A percentile compares a stretch with the other conserved stretches of the same genome.
Evolutionary conservation across 2,797 vertebrate genomes (phyloP).

Genomic region (Clarias fuscus): DNA sequence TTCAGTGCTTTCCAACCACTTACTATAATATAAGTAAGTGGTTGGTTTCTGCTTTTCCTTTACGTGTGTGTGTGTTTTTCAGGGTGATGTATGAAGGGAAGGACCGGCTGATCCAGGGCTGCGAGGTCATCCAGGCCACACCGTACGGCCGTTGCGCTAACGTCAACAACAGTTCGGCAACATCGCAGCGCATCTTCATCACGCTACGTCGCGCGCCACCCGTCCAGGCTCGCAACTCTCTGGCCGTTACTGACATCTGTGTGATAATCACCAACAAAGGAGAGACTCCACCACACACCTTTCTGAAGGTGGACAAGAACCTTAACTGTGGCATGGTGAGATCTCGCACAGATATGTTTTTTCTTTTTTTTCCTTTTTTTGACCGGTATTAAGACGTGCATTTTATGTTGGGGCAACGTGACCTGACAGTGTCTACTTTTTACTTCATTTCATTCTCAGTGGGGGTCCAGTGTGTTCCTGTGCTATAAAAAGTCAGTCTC

Average conservation of each 20-base stretch:
- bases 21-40: not conserved
- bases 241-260: slow-evolving; percentile 96
- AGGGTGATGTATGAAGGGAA: slow-evolving; percentile 96
- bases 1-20: too few relatives aligned
- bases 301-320: slow-evolving; percentile 97
- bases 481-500: slow-evolving; percentile 99
- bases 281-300: slow-evolving; percentile 94
- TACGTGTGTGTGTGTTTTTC: slow-evolving; percentile 20
- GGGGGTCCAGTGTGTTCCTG: slow-evolving; percentile 95
- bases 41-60: not conserved
- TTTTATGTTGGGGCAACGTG: not conserved
- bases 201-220: slow-evolving; percentile 84
- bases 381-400: not conserved
- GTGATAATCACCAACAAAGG: slow-evolving; percentile 95
- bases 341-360: not conserved
- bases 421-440: not conserved
- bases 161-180: slow-evolving; percentile 97
- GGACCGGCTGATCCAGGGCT: slow-evolving; percentile 90
- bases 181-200: slow-evolving; percentile 94
- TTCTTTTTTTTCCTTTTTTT: too few relatives aligned
- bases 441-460: slow-evolving; percentile 72
- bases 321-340: slow-evolving; percentile 97
- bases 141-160: slow-evolving; percentile 97
- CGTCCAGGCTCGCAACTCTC: slow-evolving; percentile 88
- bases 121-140: slow-evolving; percentile 93